A percentile compares a stretch with the other conserved stretches of the same genome.
Evolutionary conservation across 23 tunicate species (phyloP).

Genomic region (Corella eumyota): DNA sequence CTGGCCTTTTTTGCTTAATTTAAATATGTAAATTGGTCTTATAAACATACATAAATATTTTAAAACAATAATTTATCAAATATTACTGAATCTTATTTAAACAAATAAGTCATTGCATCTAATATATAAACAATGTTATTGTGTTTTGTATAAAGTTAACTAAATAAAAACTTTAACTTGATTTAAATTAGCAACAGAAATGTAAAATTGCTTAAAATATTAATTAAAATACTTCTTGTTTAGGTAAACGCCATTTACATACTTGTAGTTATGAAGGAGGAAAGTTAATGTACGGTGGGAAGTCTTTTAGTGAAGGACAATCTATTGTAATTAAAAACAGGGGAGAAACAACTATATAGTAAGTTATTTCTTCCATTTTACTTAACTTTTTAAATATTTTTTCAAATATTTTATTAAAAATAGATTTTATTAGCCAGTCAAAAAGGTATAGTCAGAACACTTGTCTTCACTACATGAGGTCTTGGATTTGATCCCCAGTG

Average conservation of each 20-base stretch:
- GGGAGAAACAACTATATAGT: constrained; percentile 12
- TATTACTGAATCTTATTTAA: too few species aligned
- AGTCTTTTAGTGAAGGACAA: constrained; percentile 35
- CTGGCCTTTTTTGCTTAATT: too few species aligned
- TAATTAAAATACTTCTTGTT: background rate
- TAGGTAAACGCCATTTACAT: constrained; percentile 14
- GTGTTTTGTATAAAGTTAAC: background rate
- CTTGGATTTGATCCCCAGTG: too few species aligned
- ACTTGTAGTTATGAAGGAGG: constrained; percentile 38
- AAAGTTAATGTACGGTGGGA: constrained; percentile 21
- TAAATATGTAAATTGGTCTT: too few species aligned
- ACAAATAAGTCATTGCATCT: background rate
- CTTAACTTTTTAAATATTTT: too few species aligned
- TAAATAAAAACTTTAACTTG: background rate
- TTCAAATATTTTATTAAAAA: too few species aligned
- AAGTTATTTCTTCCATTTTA: too few species aligned
- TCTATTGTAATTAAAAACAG: constrained; percentile 20
- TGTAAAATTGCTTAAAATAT: background rate
- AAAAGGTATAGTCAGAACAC: too few species aligned
- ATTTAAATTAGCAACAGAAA: background rate
- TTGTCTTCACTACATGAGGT: too few species aligned
- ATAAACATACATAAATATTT: too few species aligned
- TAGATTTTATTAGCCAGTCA: too few species aligned
- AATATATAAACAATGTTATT: background rate
- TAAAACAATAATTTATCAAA: too few species aligned